phyloP scores from a whole-genome alignment of 2,797 vertebrate species.

The Leuciscus waleckii region DNA sequence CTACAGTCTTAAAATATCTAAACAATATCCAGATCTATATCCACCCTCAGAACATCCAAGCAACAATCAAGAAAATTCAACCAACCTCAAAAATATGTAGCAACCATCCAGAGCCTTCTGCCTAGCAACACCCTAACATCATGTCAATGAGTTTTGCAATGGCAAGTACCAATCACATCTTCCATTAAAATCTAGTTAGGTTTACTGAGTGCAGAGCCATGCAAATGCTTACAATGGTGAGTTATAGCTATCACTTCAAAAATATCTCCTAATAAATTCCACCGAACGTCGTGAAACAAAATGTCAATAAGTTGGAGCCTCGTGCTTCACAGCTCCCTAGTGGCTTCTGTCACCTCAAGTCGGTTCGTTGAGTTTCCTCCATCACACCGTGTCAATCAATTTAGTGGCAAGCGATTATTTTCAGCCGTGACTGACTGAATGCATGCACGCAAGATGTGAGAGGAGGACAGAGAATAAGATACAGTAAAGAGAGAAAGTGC shows the following conservation, averaged over 20 bases:
- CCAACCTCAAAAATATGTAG: neutral
- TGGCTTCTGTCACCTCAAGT: conserved; percentile 28
- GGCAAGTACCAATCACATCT: neutral
- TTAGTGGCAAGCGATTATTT: conserved; percentile 36
- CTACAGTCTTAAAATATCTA: neutral
- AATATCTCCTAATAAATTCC: conserved; percentile 1
- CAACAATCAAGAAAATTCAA: too few species aligned
- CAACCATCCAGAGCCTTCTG: too few species aligned
- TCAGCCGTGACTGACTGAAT: conserved; percentile 32
- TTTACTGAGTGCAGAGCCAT: neutral
- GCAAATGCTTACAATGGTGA: neutral
- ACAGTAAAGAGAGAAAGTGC: conserved; percentile 23
- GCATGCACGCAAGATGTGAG: conserved; percentile 8
- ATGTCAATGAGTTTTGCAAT: neutral
- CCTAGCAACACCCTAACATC: neutral
- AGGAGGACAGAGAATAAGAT: conserved; percentile 6
- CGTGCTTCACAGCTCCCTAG: neutral
- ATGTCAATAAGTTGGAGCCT: conserved; percentile 8
- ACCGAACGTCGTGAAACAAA: conserved; percentile 4
- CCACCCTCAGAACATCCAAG: neutral
- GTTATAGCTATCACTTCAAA: neutral
- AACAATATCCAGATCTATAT: neutral
- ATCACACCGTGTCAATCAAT: conserved; percentile 29
- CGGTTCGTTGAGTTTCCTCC: conserved; percentile 13
- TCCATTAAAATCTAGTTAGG: neutral